Conservation (phyloP, 2,113 vertebrate genomes). For the Pampusana beccarii region DNA sequence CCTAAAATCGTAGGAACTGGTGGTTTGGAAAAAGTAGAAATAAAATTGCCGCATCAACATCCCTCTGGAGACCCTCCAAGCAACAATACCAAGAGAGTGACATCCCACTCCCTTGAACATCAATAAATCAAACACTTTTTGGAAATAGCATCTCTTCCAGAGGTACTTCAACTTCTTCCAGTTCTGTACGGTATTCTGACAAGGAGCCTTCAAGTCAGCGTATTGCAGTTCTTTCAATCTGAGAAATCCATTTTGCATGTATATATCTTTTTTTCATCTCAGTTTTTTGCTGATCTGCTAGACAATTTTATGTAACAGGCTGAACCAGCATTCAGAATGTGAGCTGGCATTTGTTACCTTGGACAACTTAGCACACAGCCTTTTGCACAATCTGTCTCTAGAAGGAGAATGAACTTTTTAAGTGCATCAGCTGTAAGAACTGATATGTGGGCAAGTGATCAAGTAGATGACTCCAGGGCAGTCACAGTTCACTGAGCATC, state of each 20-base stretch:
- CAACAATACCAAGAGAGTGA: not conserved
- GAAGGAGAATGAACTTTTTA: not conserved
- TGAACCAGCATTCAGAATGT: not conserved
- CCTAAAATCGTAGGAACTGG: not conserved
- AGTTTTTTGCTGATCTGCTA: not conserved
- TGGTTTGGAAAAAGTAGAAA: not conserved
- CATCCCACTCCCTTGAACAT: not conserved
- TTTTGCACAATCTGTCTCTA: not conserved
- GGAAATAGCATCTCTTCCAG: not conserved
- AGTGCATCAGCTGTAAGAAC: not conserved
- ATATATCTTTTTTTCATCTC: not conserved
- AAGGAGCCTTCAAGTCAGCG: not conserved
- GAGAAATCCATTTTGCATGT: not conserved
- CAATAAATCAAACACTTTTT: not conserved
- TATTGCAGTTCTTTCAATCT: not conserved
- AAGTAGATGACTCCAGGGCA: not conserved
- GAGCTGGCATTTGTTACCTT: not conserved
- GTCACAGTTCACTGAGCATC: not conserved
- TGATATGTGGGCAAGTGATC: not conserved
- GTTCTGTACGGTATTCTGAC: not conserved
- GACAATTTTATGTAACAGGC: not conserved
- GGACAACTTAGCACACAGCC: not conserved
- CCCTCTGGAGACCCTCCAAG: not conserved
- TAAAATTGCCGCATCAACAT: not conserved
- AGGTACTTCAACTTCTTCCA: not conserved